phyloP scores from a whole-genome alignment of 2,797 vertebrate genomes.

The Notolabrus celidotus region DNA sequence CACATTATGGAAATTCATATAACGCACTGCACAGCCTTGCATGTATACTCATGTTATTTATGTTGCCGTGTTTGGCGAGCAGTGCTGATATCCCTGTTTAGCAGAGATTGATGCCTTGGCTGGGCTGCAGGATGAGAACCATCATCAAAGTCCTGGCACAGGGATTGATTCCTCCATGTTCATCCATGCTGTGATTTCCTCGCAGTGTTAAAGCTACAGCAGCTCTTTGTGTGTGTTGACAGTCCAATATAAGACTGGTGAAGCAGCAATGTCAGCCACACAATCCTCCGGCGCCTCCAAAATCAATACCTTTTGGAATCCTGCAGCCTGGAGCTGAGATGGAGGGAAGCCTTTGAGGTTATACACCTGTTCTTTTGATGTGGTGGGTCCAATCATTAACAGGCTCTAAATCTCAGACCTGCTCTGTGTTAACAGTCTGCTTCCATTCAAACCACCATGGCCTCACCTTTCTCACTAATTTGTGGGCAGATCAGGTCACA shows the following conservation, averaged over 20 bases:
- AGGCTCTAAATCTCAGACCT: constrained; percentile 24
- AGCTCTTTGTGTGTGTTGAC: constrained; percentile 47
- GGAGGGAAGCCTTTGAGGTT: constrained; percentile 36
- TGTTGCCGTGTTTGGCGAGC: constrained; percentile 31
- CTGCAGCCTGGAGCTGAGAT: constrained; percentile 15
- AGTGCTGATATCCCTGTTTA: constrained; percentile 42
- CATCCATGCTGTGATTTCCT: constrained; percentile 52
- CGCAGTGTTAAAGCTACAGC: constrained; percentile 29
- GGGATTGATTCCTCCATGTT: constrained; percentile 57
- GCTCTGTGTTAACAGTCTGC: constrained; percentile 35
- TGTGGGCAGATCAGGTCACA: constrained; percentile 32
- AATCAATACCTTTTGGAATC: constrained; percentile 63
- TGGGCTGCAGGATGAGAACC: constrained; percentile 40
- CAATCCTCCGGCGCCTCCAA: constrained; percentile 25
- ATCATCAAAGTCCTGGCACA: constrained; percentile 52
- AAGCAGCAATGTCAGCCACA: constrained; percentile 35
- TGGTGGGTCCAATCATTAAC: constrained; percentile 32
- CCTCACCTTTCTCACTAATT: constrained; percentile 46
- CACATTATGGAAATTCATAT: constrained; percentile 33
- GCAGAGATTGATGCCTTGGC: constrained; percentile 46
- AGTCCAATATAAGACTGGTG: constrained; percentile 19
- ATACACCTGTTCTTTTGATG: constrained; percentile 41
- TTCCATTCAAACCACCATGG: constrained; percentile 26
- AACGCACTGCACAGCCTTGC: neutral
- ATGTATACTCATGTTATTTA: constrained; percentile 37